Percentiles rank a stretch among this genome's conserved stretches.
These are phyloP conservation scores for Pachypsylla venusta DNA, from an alignment of 1,140 invertebrate species.

Conservation along the genomic window DNA sequence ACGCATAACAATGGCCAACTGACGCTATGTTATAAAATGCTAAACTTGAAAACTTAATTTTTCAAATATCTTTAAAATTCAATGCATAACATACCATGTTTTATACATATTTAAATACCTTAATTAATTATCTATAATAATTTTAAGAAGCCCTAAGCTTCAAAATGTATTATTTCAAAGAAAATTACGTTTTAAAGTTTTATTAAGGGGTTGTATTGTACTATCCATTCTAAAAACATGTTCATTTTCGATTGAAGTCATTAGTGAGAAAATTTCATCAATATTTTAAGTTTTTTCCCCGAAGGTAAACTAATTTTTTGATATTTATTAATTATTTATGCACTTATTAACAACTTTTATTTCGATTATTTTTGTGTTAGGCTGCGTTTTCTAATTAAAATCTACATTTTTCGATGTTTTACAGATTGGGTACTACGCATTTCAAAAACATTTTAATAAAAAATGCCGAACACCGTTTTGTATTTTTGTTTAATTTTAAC, in stretches of 20 bases:
- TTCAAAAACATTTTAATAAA: neutral
- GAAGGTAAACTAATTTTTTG: conserved; percentile 2
- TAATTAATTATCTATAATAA: neutral
- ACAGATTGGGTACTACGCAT: neutral
- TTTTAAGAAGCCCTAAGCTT: conserved; percentile 3
- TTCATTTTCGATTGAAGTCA: neutral
- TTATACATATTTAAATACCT: neutral
- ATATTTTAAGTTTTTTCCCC: neutral
- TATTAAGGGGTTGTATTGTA: neutral
- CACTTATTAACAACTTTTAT: neutral
- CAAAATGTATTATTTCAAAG: neutral
- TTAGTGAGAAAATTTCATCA: neutral
- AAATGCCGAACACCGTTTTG: no score
- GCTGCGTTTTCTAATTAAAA: neutral
- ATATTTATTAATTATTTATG: neutral
- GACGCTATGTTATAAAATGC: conserved; percentile 8
- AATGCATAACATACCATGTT: neutral
- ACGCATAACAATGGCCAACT: conserved; percentile 2
- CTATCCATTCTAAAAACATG: neutral
- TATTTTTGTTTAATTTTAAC: no score
- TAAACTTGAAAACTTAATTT: neutral
- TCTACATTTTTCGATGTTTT: neutral
- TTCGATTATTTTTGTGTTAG: neutral
- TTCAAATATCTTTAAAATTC: conserved; percentile 5
- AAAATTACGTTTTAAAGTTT: neutral